Evolutionary conservation across 2,113 vertebrate species (phyloP).

Genomic region (Pomatostomus ruficeps): DNA sequence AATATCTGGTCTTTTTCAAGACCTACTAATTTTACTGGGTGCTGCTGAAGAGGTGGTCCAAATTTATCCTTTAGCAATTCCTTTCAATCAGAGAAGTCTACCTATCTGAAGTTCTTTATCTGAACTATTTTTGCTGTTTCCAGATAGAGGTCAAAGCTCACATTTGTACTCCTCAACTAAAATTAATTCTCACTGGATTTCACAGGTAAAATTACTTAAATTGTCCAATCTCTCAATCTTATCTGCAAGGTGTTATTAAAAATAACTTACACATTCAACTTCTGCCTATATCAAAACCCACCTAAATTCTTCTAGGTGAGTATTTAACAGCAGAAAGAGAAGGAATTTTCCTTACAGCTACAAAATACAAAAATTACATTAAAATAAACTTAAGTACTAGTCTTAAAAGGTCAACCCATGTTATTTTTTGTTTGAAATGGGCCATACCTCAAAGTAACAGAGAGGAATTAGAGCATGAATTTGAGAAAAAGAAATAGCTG

Average conservation of each 20-base stretch:
- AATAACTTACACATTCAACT: not conserved
- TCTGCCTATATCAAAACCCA: not conserved
- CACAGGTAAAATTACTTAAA: not conserved
- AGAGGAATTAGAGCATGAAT: not conserved
- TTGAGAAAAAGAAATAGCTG: not conserved
- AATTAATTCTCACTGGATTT: not conserved
- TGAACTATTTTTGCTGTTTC: not conserved
- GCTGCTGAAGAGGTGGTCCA: not conserved
- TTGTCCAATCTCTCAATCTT: not conserved
- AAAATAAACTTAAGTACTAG: not conserved
- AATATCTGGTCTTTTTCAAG: not conserved
- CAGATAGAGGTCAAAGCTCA: not conserved
- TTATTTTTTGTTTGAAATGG: not conserved
- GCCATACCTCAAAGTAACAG: not conserved
- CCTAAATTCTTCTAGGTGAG: not conserved
- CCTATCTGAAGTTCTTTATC: not conserved
- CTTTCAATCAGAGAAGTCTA: not conserved
- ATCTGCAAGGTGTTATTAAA: not conserved
- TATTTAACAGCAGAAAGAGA: not conserved
- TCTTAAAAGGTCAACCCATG: not conserved
- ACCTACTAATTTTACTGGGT: not conserved
- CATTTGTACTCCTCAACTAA: not conserved
- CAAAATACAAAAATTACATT: not conserved
- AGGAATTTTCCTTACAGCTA: not conserved
- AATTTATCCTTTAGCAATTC: not conserved